These are phyloP conservation scores for Siniperca knerii DNA, from an alignment of 2,113 vertebrate genomes.

Conservation along the genomic window DNA sequence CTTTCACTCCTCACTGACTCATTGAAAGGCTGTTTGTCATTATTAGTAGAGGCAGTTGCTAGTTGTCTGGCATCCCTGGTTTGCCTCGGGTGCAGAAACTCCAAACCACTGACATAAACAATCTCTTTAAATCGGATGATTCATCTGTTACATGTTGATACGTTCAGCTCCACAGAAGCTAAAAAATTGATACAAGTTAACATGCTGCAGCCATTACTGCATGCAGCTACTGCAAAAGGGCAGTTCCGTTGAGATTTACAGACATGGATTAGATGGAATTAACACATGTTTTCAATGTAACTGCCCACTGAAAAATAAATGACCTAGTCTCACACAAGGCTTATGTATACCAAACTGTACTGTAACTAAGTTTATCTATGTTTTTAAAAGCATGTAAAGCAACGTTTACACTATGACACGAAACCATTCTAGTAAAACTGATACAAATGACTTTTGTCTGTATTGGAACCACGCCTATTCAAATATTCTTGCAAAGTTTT, in stretches of 20 bases:
- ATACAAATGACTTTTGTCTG: not conserved
- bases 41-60: constrained; percentile 72
- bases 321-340: not conserved
- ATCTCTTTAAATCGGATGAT: constrained; percentile 73
- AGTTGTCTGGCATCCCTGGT: constrained; percentile 74
- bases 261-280: constrained; percentile 32
- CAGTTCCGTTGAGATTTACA: constrained; percentile 28
- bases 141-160: constrained; percentile 75
- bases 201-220: constrained; percentile 33
- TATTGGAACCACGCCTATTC: not conserved
- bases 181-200: constrained; percentile 59
- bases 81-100: constrained; percentile 81
- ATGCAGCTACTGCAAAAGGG: constrained; percentile 38
- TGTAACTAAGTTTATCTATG: constrained; percentile 24
- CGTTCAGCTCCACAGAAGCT: constrained; percentile 54
- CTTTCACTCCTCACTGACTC: constrained; percentile 71
- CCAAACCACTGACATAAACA: constrained; percentile 77
- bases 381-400: not conserved
- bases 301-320: constrained; percentile 28
- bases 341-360: constrained; percentile 4
- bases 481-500: not conserved
- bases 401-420: not conserved
- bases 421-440: not conserved
- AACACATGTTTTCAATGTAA: constrained; percentile 8
- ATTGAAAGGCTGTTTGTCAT: constrained; percentile 74